These are phyloP conservation scores for Delphinus delphis DNA, from an alignment of 2,113 vertebrate genomes.

Conservation along the genomic window DNA sequence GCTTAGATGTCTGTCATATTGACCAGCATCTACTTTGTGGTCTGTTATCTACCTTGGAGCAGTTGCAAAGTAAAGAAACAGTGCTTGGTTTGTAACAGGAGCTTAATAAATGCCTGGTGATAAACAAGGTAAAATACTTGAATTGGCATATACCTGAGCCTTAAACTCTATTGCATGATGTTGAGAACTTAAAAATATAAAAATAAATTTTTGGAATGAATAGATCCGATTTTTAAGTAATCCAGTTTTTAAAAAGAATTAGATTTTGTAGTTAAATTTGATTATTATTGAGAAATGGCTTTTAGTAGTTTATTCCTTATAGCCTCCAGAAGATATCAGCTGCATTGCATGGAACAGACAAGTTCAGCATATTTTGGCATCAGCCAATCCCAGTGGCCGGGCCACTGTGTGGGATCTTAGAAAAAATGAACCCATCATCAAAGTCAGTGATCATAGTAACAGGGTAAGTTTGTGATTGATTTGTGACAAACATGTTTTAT, in stretches of 20 bases:
- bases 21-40: background rate
- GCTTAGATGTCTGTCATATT: background rate
- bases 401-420: constrained; percentile 96
- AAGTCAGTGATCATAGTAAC: constrained; percentile 99
- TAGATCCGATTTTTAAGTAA: constrained; percentile 20
- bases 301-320: constrained; percentile 51
- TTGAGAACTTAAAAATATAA: constrained; percentile 17
- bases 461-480: constrained; percentile 82
- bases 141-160: background rate
- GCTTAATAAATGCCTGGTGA: background rate
- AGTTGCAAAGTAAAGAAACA: constrained; percentile 23
- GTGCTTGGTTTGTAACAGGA: constrained; percentile 9
- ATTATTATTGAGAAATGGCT: background rate
- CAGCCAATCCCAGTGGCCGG: constrained; percentile 92
- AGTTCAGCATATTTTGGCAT: constrained; percentile 88
- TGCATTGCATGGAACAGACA: constrained; percentile 88
- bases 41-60: background rate
- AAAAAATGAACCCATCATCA: constrained; percentile 98
- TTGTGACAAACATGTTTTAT: background rate
- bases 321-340: constrained; percentile 96
- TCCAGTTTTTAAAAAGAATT: background rate
- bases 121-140: background rate
- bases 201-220: background rate
- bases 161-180: background rate
- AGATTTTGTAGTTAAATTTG: background rate